phyloP scores from a whole-genome alignment of 2,113 vertebrate species.

The Chloroceryle aenea region DNA sequence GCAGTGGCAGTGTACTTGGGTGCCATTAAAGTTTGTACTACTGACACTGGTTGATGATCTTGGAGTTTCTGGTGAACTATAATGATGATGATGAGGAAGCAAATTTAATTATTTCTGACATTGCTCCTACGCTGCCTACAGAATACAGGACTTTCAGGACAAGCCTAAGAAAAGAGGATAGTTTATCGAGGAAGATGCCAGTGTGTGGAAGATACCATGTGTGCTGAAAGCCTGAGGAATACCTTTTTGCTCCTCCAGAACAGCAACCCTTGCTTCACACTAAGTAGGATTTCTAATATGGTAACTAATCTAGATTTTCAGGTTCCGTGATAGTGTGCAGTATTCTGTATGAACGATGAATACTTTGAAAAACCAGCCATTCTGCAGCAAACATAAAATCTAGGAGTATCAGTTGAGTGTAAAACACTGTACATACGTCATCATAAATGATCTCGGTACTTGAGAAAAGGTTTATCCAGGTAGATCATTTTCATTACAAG shows the following conservation, averaged over 20 bases:
- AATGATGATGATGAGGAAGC: background rate
- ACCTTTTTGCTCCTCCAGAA: background rate
- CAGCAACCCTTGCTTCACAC: background rate
- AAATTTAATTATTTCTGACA: background rate
- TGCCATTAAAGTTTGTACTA: background rate
- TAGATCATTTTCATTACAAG: background rate
- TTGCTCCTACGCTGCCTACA: background rate
- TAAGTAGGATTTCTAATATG: background rate
- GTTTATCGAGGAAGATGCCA: background rate
- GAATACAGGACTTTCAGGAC: background rate
- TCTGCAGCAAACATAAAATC: background rate
- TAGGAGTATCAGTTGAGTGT: background rate
- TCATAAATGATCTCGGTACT: background rate
- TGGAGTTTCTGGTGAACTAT: background rate
- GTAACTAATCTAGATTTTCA: background rate
- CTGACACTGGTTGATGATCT: background rate
- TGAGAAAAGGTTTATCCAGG: background rate
- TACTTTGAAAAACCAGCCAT: background rate
- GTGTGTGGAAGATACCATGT: no score
- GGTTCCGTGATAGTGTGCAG: background rate
- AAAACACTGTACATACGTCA: background rate
- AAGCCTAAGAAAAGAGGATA: background rate
- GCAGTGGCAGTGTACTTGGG: accelerated
- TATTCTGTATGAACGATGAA: background rate
- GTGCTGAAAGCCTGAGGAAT: background rate